Percentiles rank a stretch among this genome's conserved stretches.
These are phyloP conservation scores for Heliconius hewitsoni DNA, from an alignment of 1,140 invertebrate species.

Conservation along the genomic window DNA sequence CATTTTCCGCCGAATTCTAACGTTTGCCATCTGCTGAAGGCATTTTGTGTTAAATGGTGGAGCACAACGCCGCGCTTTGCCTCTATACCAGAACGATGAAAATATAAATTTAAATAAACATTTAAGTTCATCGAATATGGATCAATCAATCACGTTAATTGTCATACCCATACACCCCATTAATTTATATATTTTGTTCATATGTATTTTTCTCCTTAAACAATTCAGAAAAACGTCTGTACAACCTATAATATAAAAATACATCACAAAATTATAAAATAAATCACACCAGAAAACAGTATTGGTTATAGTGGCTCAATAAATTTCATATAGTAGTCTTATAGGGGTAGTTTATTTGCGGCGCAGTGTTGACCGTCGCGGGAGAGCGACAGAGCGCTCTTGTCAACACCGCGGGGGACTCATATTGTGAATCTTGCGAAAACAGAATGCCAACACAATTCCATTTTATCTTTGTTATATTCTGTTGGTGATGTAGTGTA, in stretches of 20 bases:
- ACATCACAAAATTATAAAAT: background rate
- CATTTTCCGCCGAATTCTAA: too few species aligned
- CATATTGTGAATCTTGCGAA: conserved; percentile 39
- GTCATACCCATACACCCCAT: too few species aligned
- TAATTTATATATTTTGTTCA: too few species aligned
- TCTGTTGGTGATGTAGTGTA: background rate
- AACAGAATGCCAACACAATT: conserved; percentile 32
- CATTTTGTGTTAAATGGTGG: too few species aligned
- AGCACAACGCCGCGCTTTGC: too few species aligned
- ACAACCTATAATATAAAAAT: background rate
- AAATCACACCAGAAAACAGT: background rate
- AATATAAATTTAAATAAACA: too few species aligned
- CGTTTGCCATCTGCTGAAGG: too few species aligned
- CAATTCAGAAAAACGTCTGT: too few species aligned
- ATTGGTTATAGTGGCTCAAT: conserved; percentile 47
- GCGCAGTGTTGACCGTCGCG: conserved; percentile 58
- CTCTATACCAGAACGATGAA: too few species aligned
- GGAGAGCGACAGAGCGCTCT: conserved; percentile 51
- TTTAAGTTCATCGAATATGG: too few species aligned
- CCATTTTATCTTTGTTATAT: conserved; percentile 4
- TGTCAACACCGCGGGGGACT: conserved; percentile 48
- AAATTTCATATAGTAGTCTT: conserved; percentile 53
- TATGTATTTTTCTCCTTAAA: too few species aligned
- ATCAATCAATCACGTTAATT: too few species aligned
- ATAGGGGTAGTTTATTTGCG: conserved; percentile 58